These are phyloP conservation scores for Lacerta agilis DNA, from an alignment of 2,797 vertebrate genomes.

Conservation along the genomic window DNA sequence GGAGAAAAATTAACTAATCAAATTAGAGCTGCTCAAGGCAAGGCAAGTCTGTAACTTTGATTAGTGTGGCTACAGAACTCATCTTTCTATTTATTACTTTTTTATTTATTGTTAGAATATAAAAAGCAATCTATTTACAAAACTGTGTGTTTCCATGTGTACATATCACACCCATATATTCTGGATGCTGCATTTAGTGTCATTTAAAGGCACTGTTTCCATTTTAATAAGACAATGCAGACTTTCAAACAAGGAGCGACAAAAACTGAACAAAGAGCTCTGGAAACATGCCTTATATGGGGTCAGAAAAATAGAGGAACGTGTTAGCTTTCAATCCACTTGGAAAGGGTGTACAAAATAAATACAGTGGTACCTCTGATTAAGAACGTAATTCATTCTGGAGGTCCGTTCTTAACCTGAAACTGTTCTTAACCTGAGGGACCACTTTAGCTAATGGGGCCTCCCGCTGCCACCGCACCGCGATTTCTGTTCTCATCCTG, in stretches of 20 bases:
- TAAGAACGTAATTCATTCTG: no score
- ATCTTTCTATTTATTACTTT: neutral
- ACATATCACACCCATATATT: neutral
- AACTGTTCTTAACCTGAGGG: no score
- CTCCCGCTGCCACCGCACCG: no score
- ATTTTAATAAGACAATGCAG: slow-evolving; percentile 68
- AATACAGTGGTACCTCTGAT: slow-evolving; percentile 42
- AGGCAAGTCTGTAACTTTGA: no score
- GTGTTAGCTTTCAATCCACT: slow-evolving; percentile 76
- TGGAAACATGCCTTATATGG: slow-evolving; percentile 52
- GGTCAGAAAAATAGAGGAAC: slow-evolving; percentile 71
- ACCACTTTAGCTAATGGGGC: no score
- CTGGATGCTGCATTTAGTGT: slow-evolving; percentile 3
- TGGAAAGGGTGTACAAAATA: slow-evolving; percentile 65
- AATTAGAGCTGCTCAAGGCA: no score
- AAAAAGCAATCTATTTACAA: no score
- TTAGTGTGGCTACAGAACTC: no score
- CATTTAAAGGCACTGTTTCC: slow-evolving; percentile 60
- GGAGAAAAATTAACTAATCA: no score
- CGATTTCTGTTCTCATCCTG: no score
- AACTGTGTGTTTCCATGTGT: neutral
- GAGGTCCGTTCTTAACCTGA: no score
- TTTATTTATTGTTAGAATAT: neutral
- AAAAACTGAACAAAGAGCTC: slow-evolving; percentile 38
- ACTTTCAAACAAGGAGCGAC: slow-evolving; percentile 57